Percentiles rank a stretch among this genome's conserved stretches.
Evolutionary conservation across 2,113 vertebrate species (phyloP).

Genomic region (Cinclus cinclus): DNA sequence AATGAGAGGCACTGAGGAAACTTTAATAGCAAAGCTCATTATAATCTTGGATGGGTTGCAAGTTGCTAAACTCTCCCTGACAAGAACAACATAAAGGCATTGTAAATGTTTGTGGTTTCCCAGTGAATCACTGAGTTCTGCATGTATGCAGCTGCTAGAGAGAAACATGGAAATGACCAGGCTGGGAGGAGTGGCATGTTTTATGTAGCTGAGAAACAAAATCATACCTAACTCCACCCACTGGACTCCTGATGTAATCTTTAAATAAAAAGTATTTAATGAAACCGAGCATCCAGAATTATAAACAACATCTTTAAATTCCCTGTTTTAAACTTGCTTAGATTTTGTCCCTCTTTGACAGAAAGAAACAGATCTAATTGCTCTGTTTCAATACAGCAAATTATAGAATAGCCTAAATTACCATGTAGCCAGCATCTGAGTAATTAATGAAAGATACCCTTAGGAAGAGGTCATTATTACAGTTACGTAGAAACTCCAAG

Average conservation of each 20-base stretch:
- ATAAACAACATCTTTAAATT: not conserved
- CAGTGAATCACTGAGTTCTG: not conserved
- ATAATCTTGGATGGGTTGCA: not conserved
- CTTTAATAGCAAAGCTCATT: conserved; percentile 5
- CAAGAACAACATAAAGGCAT: not conserved
- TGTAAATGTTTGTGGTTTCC: not conserved
- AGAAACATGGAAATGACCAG: not conserved
- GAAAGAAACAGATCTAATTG: not conserved
- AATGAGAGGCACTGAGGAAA: not conserved
- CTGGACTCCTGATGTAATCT: not conserved
- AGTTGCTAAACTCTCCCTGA: conserved; percentile 4
- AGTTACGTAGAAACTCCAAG: not conserved
- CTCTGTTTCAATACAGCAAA: not conserved
- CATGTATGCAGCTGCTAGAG: not conserved
- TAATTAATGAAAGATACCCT: not conserved
- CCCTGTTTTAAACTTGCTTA: not conserved
- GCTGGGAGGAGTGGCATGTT: not conserved
- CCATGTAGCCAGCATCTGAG: not conserved
- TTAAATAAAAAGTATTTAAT: not conserved
- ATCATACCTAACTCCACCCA: not conserved
- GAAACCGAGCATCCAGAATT: not conserved
- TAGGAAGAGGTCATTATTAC: not conserved
- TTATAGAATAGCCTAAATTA: not conserved
- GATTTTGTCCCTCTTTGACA: not conserved
- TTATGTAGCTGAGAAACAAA: conserved; percentile 4